phyloP scores from a whole-genome alignment of 2,888 invertebrate genomes.

The Phengaris alcon region DNA sequence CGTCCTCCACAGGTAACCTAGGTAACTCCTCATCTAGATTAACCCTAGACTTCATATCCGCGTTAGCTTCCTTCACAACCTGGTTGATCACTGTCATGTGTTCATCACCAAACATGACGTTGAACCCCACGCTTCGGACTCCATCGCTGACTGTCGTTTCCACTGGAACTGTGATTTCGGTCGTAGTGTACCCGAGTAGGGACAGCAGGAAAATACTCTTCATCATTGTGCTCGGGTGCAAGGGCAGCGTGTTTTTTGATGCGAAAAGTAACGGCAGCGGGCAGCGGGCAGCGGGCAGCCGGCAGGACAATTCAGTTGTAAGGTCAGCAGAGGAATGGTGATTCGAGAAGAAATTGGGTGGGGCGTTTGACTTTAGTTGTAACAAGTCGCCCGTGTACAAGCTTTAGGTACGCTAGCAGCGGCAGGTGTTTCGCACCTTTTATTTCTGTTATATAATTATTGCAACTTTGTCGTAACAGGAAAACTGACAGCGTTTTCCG shows the following conservation, averaged over 20 bases:
- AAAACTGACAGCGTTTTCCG: neutral
- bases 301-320: neutral
- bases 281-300: no score
- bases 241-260: slow-evolving; percentile 1
- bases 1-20: slow-evolving; percentile 57
- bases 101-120: slow-evolving; percentile 61
- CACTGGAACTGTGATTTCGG: slow-evolving; percentile 44
- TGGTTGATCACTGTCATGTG: slow-evolving; percentile 58
- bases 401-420: slow-evolving; percentile 34
- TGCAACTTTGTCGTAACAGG: neutral
- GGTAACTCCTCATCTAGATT: slow-evolving; percentile 50
- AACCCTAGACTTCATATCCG: slow-evolving; percentile 48
- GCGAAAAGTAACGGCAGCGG: neutral
- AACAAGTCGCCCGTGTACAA: slow-evolving; percentile 48
- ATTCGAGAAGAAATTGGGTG: slow-evolving; percentile 39
- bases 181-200: slow-evolving; percentile 31
- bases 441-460: slow-evolving; percentile 3
- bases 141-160: slow-evolving; percentile 52
- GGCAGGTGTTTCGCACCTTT: slow-evolving; percentile 44
- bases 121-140: slow-evolving; percentile 53
- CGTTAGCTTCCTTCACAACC: slow-evolving; percentile 55
- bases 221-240: slow-evolving; percentile 48
- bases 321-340: slow-evolving; percentile 29
- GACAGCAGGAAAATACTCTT: slow-evolving; percentile 33
- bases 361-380: slow-evolving; percentile 45